phyloP scores from a whole-genome alignment of 2,113 vertebrate species.

The Melanerpes formicivorus region DNA sequence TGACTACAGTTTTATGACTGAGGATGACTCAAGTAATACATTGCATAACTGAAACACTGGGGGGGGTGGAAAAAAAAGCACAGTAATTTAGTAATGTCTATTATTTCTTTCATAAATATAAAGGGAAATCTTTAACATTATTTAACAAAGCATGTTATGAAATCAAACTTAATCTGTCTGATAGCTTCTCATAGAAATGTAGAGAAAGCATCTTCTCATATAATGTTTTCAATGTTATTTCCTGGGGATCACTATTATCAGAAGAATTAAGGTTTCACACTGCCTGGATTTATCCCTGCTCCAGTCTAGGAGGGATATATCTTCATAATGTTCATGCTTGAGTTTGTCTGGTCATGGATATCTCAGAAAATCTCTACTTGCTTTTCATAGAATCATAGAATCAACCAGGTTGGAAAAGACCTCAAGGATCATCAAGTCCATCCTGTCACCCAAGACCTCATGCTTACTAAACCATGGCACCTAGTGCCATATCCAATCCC shows the following conservation, averaged over 20 bases:
- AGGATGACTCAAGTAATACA: background rate
- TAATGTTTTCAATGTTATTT: background rate
- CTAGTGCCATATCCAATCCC: no score
- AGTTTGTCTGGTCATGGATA: background rate
- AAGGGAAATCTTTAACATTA: background rate
- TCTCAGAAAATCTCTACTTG: background rate
- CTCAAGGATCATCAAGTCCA: no score
- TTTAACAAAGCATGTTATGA: background rate
- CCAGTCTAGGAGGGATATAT: background rate
- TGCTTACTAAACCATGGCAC: no score
- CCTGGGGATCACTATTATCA: background rate
- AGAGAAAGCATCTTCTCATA: background rate
- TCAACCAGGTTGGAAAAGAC: no score
- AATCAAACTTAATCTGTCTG: background rate
- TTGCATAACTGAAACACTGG: background rate
- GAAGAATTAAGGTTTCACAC: background rate
- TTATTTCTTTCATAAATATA: background rate
- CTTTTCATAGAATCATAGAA: background rate
- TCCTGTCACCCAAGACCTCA: no score
- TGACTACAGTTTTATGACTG: constrained; percentile 38
- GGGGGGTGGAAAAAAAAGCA: background rate
- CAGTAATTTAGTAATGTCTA: background rate
- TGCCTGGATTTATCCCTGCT: background rate
- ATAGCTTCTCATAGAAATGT: background rate
- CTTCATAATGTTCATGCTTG: background rate